phyloP scores from a whole-genome alignment of 2,113 vertebrate genomes.

The Natator depressus region DNA sequence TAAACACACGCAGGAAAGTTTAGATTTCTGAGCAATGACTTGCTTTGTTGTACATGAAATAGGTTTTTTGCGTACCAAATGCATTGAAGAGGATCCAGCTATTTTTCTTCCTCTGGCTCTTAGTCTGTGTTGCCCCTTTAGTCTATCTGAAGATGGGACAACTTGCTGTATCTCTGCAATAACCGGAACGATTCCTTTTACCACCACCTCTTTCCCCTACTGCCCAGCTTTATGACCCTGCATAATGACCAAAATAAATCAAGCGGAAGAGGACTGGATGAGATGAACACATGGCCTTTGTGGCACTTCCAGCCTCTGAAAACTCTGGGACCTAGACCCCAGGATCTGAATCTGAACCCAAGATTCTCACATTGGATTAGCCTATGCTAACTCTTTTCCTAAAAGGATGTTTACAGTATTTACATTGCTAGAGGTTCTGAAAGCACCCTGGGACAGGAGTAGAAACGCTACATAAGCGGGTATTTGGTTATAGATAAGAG shows the following conservation, averaged over 20 bases:
- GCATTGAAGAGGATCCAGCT: neutral
- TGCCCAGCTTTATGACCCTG: neutral
- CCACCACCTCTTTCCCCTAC: neutral
- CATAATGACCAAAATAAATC: neutral
- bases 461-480: neutral
- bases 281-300: neutral
- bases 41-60: neutral
- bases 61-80: neutral
- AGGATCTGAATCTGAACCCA: neutral
- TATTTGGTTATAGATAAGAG: neutral
- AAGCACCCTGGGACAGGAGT: neutral
- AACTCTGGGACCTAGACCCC: neutral
- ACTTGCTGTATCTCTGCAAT: neutral
- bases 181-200: neutral
- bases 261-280: neutral
- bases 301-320: neutral
- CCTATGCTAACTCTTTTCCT: neutral
- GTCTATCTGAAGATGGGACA: neutral
- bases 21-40: neutral
- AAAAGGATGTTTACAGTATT: neutral
- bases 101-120: neutral
- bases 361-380: neutral
- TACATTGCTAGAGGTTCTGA: neutral
- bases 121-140: neutral
- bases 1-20: conserved; percentile 40